These are phyloP conservation scores for Tenodera sinensis DNA, from an alignment of 2,888 invertebrate species.

Conservation along the genomic window DNA sequence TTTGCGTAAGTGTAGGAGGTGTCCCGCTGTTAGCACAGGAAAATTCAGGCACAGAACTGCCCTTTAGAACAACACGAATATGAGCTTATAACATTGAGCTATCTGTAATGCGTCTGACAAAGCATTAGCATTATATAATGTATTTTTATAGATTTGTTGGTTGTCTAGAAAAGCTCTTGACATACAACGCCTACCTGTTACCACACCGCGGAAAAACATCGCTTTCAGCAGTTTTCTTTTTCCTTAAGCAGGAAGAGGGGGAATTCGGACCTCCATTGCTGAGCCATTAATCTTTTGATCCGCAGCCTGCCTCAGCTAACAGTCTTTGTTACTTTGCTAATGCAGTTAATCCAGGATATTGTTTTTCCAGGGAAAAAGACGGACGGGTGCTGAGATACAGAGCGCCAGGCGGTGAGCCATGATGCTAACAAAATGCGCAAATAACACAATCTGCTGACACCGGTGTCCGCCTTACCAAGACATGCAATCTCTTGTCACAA, in stretches of 20 bases:
- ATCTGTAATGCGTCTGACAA: too few species aligned
- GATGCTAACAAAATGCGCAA: neutral
- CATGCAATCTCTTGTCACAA: conserved; percentile 11
- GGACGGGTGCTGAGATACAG: neutral
- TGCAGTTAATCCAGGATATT: conserved; percentile 29
- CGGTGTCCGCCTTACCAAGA: conserved; percentile 1
- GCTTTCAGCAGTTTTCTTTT: neutral
- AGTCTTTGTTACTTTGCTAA: conserved; percentile 14
- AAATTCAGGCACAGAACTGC: too few species aligned
- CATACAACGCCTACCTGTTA: neutral
- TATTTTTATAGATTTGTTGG: too few species aligned
- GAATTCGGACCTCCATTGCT: neutral
- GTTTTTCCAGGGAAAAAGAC: conserved; percentile 23
- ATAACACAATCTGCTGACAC: conserved; percentile 11
- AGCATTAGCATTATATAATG: too few species aligned
- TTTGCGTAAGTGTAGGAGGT: too few species aligned
- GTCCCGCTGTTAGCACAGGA: too few species aligned
- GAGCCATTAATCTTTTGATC: conserved; percentile 18
- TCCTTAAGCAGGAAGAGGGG: neutral
- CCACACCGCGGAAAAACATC: neutral
- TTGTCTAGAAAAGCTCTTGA: neutral
- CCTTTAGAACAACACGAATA: too few species aligned
- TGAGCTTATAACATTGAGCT: too few species aligned
- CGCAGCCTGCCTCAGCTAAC: neutral
- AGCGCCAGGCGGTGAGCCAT: conserved; percentile 4